Evolutionary conservation across 1,140 invertebrate species (phyloP).

Genomic region (Heliconius hewitsoni): DNA sequence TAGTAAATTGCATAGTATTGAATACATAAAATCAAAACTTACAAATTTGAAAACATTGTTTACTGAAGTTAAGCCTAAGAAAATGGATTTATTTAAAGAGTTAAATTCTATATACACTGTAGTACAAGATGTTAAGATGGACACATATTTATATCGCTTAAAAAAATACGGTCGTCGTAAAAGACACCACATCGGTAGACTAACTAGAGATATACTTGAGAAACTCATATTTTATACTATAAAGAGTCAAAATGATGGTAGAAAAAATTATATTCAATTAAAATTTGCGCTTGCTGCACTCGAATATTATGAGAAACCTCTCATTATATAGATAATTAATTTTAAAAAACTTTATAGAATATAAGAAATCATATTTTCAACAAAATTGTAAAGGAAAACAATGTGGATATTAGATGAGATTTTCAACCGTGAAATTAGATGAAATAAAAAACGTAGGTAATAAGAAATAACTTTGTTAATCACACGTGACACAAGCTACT

Average conservation of each 20-base stretch:
- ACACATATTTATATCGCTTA: conserved; percentile 44
- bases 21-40: conserved; percentile 36
- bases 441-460: neutral
- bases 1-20: conserved; percentile 7
- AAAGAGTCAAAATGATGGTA: conserved; percentile 34
- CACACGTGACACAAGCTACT: neutral
- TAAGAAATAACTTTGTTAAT: neutral
- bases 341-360: neutral
- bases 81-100: conserved; percentile 33
- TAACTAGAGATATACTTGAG: conserved; percentile 42
- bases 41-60: conserved; percentile 36
- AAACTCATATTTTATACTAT: conserved; percentile 46
- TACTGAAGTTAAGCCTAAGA: conserved; percentile 34
- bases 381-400: neutral
- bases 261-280: conserved; percentile 39
- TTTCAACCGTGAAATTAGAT: conserved; percentile 39
- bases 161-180: conserved; percentile 39
- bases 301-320: neutral
- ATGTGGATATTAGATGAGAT: neutral
- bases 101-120: conserved; percentile 42
- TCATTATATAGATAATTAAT: conserved; percentile 1
- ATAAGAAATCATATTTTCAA: neutral
- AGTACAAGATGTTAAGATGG: conserved; percentile 42
- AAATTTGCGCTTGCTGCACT: conserved; percentile 40
- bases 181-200: conserved; percentile 35